Evolutionary conservation across 2,888 invertebrate species (phyloP).

Genomic region (Operophtera brumata): DNA sequence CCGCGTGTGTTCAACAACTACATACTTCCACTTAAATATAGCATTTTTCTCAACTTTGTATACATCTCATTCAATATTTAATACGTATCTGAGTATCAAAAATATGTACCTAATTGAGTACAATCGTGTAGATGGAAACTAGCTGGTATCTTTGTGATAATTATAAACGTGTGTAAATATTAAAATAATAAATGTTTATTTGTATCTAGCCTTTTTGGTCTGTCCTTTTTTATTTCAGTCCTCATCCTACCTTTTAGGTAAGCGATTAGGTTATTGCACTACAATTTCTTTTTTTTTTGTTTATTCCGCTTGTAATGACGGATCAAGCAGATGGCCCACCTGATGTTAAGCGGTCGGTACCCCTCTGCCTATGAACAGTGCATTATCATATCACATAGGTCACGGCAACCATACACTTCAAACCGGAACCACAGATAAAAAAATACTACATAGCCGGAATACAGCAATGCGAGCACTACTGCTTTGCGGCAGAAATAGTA

Average conservation of each 20-base stretch:
- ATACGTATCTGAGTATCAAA: conserved; percentile 1
- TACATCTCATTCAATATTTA: not conserved
- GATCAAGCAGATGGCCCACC: no score
- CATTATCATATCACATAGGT: no score
- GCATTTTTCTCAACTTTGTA: conserved; percentile 10
- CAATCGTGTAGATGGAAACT: conserved; percentile 14
- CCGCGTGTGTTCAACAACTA: conserved; percentile 22
- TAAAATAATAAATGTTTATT: conserved; percentile 70
- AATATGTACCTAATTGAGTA: conserved; percentile 5
- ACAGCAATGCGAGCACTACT: no score
- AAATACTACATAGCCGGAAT: no score
- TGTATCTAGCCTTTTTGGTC: conserved; percentile 58
- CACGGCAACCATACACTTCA: no score
- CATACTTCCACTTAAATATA: conserved; percentile 4
- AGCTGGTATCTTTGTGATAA: conserved; percentile 65
- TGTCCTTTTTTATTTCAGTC: conserved; percentile 31
- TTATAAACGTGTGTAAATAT: conserved; percentile 69
- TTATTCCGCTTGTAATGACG: no score
- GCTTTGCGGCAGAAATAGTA: no score
- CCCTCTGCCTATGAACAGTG: no score
- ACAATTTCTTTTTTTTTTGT: no score
- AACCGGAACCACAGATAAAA: no score
- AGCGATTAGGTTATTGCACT: no score
- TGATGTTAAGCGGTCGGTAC: no score
- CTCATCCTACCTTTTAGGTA: not conserved